A percentile compares a stretch with the other conserved stretches of the same genome.
Conservation (phyloP, 2,888 invertebrate species). For the Melanargia galathea region DNA sequence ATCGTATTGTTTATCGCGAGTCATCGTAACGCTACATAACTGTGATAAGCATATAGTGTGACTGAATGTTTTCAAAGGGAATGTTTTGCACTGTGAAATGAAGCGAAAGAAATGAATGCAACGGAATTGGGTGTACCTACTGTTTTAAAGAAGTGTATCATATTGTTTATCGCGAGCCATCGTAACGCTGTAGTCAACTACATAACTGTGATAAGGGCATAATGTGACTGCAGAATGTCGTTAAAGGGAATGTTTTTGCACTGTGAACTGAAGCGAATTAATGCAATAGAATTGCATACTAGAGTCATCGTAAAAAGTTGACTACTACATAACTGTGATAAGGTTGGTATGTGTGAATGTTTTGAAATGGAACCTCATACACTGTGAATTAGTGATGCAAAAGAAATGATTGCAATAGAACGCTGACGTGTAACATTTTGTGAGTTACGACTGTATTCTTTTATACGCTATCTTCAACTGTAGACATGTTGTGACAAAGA, state of each 20-base stretch:
- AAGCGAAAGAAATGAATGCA: not conserved
- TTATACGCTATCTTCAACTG: too few species aligned
- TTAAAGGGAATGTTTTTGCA: too few species aligned
- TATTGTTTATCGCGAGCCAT: not conserved
- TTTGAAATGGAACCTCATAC: not conserved
- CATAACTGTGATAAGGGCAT: not conserved
- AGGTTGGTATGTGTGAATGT: not conserved
- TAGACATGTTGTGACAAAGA: not conserved
- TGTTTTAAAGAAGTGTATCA: not conserved
- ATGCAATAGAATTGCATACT: too few species aligned
- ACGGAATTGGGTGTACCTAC: too few species aligned
- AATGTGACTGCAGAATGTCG: not conserved
- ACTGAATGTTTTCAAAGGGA: constrained; percentile 29
- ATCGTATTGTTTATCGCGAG: constrained; percentile 31
- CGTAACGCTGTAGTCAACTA: not conserved
- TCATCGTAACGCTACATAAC: constrained; percentile 40
- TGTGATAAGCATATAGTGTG: constrained; percentile 34
- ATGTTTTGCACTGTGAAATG: constrained; percentile 6
- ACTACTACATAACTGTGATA: too few species aligned
- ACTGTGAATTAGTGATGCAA: not conserved
- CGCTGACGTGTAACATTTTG: too few species aligned
- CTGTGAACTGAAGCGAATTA: not conserved
- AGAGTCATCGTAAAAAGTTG: not conserved
- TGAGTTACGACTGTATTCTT: too few species aligned
- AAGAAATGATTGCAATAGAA: too few species aligned